Evolutionary conservation across 2,797 vertebrate genomes (phyloP).

Genomic region (Lutjanus campechanus): DNA sequence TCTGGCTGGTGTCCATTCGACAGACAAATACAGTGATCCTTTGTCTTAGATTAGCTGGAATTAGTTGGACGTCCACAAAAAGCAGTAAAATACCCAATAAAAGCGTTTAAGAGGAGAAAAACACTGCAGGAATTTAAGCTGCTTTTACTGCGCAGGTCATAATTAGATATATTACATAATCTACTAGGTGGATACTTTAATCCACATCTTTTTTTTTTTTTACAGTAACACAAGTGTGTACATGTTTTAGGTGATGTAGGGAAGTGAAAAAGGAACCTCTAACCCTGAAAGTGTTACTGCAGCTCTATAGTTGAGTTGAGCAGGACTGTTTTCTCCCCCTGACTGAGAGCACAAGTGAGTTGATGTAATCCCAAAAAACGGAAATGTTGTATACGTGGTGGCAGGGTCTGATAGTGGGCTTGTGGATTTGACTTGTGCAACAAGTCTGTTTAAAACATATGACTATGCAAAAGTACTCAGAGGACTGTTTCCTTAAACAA

Average conservation of each 20-base stretch:
- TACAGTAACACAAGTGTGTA: not conserved
- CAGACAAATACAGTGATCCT: conserved; percentile 70
- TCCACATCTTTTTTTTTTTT: conserved; percentile 11
- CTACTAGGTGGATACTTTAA: not conserved
- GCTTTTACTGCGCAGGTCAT: conserved; percentile 11
- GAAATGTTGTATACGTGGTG: conserved; percentile 24
- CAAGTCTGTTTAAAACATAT: conserved; percentile 8
- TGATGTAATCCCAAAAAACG: conserved; percentile 47
- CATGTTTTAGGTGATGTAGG: not conserved
- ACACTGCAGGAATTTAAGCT: conserved; percentile 34
- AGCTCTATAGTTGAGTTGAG: not conserved
- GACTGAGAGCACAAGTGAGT: not conserved
- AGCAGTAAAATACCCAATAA: conserved; percentile 57
- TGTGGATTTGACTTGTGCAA: conserved; percentile 36
- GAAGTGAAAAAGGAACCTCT: not conserved
- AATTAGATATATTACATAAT: conserved; percentile 27
- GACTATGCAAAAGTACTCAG: too few species aligned
- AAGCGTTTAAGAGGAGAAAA: conserved; percentile 38
- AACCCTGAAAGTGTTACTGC: not conserved
- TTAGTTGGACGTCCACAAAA: conserved; percentile 39
- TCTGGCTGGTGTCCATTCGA: conserved; percentile 67
- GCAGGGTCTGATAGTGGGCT: not conserved
- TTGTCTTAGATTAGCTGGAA: conserved; percentile 66
- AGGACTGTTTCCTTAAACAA: too few species aligned
- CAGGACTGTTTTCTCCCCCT: conserved; percentile 11